phyloP scores from a whole-genome alignment of 2,888 invertebrate species.

The Rhaphigaster nebulosa region DNA sequence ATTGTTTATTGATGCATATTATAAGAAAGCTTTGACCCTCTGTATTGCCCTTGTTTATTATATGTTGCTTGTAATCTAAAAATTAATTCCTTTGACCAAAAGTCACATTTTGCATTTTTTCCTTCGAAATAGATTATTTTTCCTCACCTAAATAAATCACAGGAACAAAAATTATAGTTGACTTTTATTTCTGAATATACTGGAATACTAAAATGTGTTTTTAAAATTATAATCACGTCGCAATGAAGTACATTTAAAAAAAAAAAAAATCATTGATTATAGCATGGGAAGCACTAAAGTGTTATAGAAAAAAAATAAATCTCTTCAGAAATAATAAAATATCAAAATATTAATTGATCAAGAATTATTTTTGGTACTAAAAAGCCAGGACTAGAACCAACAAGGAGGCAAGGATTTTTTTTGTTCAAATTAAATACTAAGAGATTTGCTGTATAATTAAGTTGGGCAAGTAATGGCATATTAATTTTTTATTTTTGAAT shows the following conservation, averaged over 20 bases:
- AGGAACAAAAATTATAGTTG: too few relatives aligned
- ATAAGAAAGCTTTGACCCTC: neutral
- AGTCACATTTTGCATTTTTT: conserved; percentile 2
- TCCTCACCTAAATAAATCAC: neutral
- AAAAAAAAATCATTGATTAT: neutral
- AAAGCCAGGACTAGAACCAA: too few relatives aligned
- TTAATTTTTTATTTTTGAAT: neutral
- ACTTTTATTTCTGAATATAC: too few relatives aligned
- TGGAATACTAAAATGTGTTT: too few relatives aligned
- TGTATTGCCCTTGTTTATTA: neutral
- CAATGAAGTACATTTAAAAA: too few relatives aligned
- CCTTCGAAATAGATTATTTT: neutral
- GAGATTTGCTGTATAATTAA: too few relatives aligned
- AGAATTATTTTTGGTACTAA: too few relatives aligned
- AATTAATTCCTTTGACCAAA: neutral
- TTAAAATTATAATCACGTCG: neutral
- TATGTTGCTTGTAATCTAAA: neutral
- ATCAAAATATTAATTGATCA: too few relatives aligned
- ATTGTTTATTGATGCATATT: neutral
- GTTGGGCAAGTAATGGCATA: neutral
- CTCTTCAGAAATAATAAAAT: too few relatives aligned
- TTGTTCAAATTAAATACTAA: neutral
- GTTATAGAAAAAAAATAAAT: neutral
- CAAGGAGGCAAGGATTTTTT: too few relatives aligned
- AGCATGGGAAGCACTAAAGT: neutral